Percentiles rank a stretch among this genome's conserved stretches.
These are phyloP conservation scores for Bombus soroeensis DNA, from an alignment of 1,140 invertebrate genomes.

Conservation along the genomic window DNA sequence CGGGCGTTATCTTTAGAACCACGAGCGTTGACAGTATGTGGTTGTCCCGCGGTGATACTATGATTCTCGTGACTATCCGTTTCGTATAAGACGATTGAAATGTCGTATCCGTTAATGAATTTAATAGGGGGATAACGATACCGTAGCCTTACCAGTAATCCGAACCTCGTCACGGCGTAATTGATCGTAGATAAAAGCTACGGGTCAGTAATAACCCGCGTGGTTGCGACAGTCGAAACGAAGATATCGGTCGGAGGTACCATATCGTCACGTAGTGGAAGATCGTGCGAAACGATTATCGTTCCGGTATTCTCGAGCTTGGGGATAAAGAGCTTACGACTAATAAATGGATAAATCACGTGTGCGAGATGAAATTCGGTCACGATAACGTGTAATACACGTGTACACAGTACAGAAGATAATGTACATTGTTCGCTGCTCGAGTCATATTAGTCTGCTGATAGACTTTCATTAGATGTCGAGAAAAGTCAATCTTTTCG, in stretches of 20 bases:
- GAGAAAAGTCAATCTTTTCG: no score
- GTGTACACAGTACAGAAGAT: no score
- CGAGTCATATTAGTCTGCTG: no score
- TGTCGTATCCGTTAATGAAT: slow-evolving; percentile 23
- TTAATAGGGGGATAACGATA: slow-evolving; percentile 3
- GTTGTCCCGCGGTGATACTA: neutral
- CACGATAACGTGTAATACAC: neutral
- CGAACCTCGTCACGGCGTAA: neutral
- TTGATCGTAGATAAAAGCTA: slow-evolving; percentile 36
- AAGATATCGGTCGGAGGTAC: neutral
- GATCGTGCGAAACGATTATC: slow-evolving; percentile 49
- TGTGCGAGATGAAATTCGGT: slow-evolving; percentile 29
- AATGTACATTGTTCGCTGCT: no score
- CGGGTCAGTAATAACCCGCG: neutral
- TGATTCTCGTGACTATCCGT: neutral
- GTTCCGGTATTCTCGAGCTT: neutral
- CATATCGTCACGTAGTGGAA: slow-evolving; percentile 24
- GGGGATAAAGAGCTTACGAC: slow-evolving; percentile 34
- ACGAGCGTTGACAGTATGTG: no score
- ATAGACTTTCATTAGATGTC: no score
- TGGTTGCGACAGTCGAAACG: slow-evolving; percentile 20
- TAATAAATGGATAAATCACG: slow-evolving; percentile 38
- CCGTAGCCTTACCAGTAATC: neutral
- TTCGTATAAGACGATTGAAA: neutral
- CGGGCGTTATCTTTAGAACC: no score